Evolutionary conservation across 2,888 invertebrate species (phyloP).

Genomic region (Notodonta dromedarius): DNA sequence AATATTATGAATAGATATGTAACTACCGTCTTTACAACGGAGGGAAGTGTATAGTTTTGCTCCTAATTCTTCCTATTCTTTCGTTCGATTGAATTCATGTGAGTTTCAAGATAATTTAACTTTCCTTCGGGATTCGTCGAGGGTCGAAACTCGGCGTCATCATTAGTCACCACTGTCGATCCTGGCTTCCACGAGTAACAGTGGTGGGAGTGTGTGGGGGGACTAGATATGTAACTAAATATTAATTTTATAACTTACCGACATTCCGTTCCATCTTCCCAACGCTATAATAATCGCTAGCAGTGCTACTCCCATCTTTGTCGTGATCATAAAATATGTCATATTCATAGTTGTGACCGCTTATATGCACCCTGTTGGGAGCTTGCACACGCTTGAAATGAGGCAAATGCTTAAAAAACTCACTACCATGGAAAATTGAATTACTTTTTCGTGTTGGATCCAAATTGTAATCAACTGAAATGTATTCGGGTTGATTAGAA

Average conservation of each 20-base stretch:
- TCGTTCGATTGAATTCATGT: too few species aligned
- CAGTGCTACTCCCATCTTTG: slow-evolving; percentile 8
- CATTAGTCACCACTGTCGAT: too few species aligned
- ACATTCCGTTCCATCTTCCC: not conserved
- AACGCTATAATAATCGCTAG: not conserved
- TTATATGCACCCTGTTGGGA: slow-evolving; percentile 43
- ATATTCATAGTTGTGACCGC: slow-evolving; percentile 46
- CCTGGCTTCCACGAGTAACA: too few species aligned
- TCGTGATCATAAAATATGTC: slow-evolving; percentile 40
- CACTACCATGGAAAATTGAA: slow-evolving; percentile 4
- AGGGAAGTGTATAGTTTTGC: too few species aligned
- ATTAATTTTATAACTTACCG: not conserved
- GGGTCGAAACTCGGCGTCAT: too few species aligned
- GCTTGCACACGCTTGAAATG: slow-evolving; percentile 9
- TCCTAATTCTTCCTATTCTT: too few species aligned
- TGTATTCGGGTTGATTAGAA: not conserved
- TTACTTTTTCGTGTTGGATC: not conserved
- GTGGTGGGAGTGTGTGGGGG: too few species aligned
- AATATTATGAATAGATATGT: too few species aligned
- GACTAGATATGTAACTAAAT: too few species aligned
- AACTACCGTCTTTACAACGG: too few species aligned
- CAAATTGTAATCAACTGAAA: not conserved
- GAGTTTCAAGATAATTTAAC: too few species aligned
- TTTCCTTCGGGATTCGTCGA: too few species aligned
- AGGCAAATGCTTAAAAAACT: slow-evolving; percentile 14